A percentile compares a stretch with the other conserved stretches of the same genome.
Conservation (phyloP, 2,797 vertebrate species). For the Paramormyrops hopkinsi region DNA sequence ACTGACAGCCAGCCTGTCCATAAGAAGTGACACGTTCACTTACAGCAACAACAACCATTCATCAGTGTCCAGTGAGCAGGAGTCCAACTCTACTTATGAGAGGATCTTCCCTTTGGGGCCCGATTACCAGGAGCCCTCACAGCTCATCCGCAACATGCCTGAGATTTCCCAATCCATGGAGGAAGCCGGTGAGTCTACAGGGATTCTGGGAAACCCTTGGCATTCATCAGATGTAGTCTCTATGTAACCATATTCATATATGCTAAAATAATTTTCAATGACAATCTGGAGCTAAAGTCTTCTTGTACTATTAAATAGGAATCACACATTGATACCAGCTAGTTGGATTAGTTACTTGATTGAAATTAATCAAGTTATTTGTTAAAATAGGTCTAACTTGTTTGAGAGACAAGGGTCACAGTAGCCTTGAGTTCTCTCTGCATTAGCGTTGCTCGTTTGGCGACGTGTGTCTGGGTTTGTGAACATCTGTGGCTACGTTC, state of each 20-base stretch:
- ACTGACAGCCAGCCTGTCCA: conserved; percentile 81
- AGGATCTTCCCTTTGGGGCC: conserved; percentile 87
- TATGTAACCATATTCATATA: background rate
- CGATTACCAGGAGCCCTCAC: conserved; percentile 91
- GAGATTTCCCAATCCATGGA: conserved; percentile 77
- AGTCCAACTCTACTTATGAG: conserved; percentile 85
- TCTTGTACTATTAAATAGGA: background rate
- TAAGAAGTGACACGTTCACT: conserved; percentile 82
- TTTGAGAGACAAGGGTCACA: background rate
- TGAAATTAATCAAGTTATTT: background rate
- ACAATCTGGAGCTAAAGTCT: background rate
- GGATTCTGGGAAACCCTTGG: background rate
- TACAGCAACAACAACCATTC: conserved; percentile 74
- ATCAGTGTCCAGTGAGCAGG: conserved; percentile 76
- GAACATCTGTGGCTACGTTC: background rate
- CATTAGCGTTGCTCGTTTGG: background rate
- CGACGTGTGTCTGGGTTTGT: background rate
- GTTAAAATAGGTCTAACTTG: background rate
- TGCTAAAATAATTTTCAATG: background rate
- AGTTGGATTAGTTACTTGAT: background rate
- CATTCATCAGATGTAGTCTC: background rate
- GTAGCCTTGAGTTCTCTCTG: background rate
- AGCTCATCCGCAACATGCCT: conserved; percentile 79
- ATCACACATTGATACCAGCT: background rate
- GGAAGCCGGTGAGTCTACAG: conserved; percentile 61